A percentile compares a stretch with the other conserved stretches of the same genome.
These are phyloP conservation scores for Mobula hypostoma DNA, from an alignment of 2,113 vertebrate genomes.

Conservation along the genomic window DNA sequence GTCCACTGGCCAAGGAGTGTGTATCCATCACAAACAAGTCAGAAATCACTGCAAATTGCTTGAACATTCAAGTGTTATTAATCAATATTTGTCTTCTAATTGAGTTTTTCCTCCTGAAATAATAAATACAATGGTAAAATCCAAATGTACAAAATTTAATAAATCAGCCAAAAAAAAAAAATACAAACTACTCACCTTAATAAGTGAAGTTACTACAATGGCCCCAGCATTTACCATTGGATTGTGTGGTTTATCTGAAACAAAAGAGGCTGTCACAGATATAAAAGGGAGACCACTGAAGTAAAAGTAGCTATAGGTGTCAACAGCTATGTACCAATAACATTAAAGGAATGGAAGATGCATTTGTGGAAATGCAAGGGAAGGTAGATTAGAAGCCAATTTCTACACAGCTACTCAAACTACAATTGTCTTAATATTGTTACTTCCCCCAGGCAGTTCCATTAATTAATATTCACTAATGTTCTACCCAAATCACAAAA, in stretches of 20 bases:
- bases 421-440: background rate
- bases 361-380: too few species aligned
- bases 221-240: slow-evolving; percentile 98
- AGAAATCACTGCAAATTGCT: background rate
- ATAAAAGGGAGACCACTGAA: background rate
- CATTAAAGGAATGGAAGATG: too few species aligned
- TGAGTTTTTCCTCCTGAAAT: too few species aligned
- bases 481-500: background rate
- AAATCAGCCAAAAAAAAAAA: background rate
- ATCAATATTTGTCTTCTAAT: too few species aligned
- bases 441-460: background rate
- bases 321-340: too few species aligned
- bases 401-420: background rate
- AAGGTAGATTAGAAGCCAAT: background rate
- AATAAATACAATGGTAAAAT: background rate
- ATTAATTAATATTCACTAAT: background rate
- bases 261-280: slow-evolving; percentile 39
- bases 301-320: too few species aligned
- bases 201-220: slow-evolving; percentile 93
- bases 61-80: too few species aligned
- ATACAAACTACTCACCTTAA: slow-evolving; percentile 73
- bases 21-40: too few species aligned
- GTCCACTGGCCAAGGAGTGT: too few species aligned
- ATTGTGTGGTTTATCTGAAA: slow-evolving; percentile 92
- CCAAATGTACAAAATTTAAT: background rate